Base-by-base conservation (phyloP, 2,888 invertebrate species). In the Drosophila birchii region DNA sequence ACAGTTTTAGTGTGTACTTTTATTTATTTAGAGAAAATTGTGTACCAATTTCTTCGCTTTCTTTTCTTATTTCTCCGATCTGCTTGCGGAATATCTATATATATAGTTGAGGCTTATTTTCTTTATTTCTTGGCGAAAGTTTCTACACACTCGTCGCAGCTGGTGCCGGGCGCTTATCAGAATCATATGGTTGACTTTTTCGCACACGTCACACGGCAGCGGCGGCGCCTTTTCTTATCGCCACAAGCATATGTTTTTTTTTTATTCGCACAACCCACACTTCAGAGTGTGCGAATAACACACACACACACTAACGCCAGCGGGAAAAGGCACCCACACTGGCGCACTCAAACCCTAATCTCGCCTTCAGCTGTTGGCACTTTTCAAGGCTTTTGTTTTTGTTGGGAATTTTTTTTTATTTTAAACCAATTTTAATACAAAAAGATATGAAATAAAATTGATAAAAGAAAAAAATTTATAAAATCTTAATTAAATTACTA, bases 121-220 rank as follows among this genome's bases (percentile, higher is more conserved):
- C n/a, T n/a, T n/a, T n/a, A n/a, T n/a, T 68, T n/a, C 51, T 59
- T 18, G 73, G 79, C 80, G 80, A 81, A 81, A 81, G 79, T 79
- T 74, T 23, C 11, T 18, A 18, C n/a, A 29, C 18, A 20, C 34
- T 34, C 14, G 53, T 34, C 14, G 53, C 23, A 47, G 38, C 34
- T 26, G 38, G 49, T 58, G 57, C 67, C 73, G 58, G 58, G 73
- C 34, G 75, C 39, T 78, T 76, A 86, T 86, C 79, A 82, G 78
- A 86, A 86, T 88, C 90, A 89, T 89, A 88, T 86, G 86, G 78
- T 81, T 47, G 49, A 23, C 57, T 61, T 73, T 73, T 70, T 45
- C 69, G 63, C 67, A 79, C 66, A 70, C 67, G 60, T 60, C 49
- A 56, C 41, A 41, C 26, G 34, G n/a, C 51, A 51, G 34, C 34